A percentile compares a stretch with the other conserved stretches of the same genome.
phyloP scores from a whole-genome alignment of 2,888 invertebrate species.

The Erebia ligea region DNA sequence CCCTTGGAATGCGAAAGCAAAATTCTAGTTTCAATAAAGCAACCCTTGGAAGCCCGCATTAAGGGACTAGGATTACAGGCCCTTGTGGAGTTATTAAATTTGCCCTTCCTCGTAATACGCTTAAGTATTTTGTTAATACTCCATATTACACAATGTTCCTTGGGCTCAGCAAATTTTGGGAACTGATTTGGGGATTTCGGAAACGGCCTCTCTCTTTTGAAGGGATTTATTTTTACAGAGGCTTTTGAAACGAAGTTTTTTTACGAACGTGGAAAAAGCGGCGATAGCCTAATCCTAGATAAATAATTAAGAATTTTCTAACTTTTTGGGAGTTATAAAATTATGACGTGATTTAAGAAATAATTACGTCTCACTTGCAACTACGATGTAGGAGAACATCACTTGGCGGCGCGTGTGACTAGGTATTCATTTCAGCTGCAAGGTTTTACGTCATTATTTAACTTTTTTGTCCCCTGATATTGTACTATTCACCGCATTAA shows the following conservation, averaged over 20 bases:
- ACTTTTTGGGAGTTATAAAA: too few species aligned
- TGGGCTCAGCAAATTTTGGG: slow-evolving; percentile 31
- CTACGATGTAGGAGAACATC: too few species aligned
- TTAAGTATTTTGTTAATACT: slow-evolving; percentile 44
- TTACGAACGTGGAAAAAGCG: not conserved
- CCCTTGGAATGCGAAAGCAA: slow-evolving; percentile 34
- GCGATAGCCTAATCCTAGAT: too few species aligned
- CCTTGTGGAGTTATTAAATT: slow-evolving; percentile 44
- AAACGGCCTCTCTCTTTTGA: slow-evolving; percentile 12
- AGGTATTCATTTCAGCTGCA: too few species aligned
- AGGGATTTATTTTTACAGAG: slow-evolving; percentile 12
- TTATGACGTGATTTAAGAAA: too few species aligned
- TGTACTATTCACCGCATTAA: too few species aligned
- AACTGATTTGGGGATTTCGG: slow-evolving; percentile 31
- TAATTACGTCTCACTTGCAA: too few species aligned
- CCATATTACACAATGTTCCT: slow-evolving; percentile 36
- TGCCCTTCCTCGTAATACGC: slow-evolving; percentile 42
- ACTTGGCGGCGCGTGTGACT: too few species aligned
- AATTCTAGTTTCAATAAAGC: slow-evolving; percentile 42
- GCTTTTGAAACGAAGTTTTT: not conserved
- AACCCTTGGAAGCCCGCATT: slow-evolving; percentile 39
- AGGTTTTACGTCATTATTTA: too few species aligned
- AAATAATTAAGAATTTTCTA: too few species aligned
- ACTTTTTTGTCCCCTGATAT: too few species aligned
- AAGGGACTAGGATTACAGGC: slow-evolving; percentile 40